Percentiles rank a stretch among this genome's conserved stretches.
phyloP scores from a whole-genome alignment of 2,888 invertebrate species.

The Andrena marginata region DNA sequence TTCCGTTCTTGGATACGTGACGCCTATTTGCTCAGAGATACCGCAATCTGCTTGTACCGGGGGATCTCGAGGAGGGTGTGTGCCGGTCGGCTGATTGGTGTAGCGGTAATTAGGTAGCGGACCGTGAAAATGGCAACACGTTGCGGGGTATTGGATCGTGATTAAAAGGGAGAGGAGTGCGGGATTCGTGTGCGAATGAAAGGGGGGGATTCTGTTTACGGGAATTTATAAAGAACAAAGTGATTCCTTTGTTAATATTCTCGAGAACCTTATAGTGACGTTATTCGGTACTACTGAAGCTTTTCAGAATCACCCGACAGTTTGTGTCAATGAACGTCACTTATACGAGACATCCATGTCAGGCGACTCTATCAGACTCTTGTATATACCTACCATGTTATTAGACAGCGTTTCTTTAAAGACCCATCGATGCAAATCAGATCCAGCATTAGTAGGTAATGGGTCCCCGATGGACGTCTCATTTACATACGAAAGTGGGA shows the following conservation, averaged over 20 bases:
- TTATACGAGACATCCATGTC: not conserved
- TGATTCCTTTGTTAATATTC: too few species aligned
- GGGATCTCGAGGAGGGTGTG: conserved; percentile 48
- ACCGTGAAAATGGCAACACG: conserved; percentile 50
- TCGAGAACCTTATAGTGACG: too few species aligned
- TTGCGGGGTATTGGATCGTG: conserved; percentile 41
- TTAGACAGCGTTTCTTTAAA: not conserved
- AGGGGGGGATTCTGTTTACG: too few species aligned
- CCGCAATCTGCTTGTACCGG: conserved; percentile 32
- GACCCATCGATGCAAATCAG: conserved; percentile 7
- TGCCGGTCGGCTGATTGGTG: conserved; percentile 32
- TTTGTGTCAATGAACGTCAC: conserved; percentile 1
- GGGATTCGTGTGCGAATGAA: not conserved
- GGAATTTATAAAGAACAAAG: too few species aligned
- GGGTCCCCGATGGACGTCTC: not conserved
- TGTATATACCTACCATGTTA: not conserved
- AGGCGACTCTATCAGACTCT: conserved; percentile 10
- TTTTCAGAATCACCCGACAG: not conserved
- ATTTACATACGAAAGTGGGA: not conserved
- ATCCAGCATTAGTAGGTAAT: not conserved
- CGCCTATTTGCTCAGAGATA: conserved; percentile 38
- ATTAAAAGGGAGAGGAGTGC: not conserved
- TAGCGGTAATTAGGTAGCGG: conserved; percentile 57
- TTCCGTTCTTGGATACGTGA: conserved; percentile 57
- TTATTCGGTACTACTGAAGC: not conserved